Conservation (phyloP, 2,797 vertebrate genomes). For the Miopithecus talapoin region DNA sequence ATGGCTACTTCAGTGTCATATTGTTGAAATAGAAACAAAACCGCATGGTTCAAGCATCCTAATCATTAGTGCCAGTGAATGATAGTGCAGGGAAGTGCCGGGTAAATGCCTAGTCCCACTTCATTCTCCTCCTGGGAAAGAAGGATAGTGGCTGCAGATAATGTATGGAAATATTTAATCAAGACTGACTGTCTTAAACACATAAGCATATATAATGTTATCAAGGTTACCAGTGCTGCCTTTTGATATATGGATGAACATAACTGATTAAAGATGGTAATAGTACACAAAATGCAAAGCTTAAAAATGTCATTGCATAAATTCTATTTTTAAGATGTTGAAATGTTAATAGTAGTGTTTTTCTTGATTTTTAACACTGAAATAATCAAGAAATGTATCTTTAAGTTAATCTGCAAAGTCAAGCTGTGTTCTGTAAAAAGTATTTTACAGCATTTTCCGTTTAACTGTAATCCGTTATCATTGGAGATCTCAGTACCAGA, state of each 20-base stretch:
- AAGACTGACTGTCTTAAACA: constrained; percentile 10
- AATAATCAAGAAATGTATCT: constrained; percentile 6
- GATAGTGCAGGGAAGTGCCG: not conserved
- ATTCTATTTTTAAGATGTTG: constrained; percentile 55
- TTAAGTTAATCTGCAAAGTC: constrained; percentile 22
- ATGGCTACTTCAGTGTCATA: not conserved
- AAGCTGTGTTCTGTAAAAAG: constrained; percentile 3
- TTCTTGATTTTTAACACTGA: constrained; percentile 47
- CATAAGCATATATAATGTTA: not conserved
- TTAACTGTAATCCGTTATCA: not conserved
- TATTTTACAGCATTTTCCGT: constrained; percentile 29
- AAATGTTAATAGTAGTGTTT: constrained; percentile 24
- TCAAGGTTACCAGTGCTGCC: not conserved
- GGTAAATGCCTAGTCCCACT: not conserved
- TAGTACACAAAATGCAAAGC: constrained; percentile 14
- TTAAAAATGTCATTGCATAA: constrained; percentile 42
- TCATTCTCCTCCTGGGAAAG: not conserved
- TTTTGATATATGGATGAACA: constrained; percentile 28
- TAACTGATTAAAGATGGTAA: constrained; percentile 35
- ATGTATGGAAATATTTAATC: not conserved
- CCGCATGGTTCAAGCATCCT: not conserved
- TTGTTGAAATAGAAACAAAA: constrained; percentile 21
- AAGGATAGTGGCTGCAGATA: not conserved
- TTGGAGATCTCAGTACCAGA: constrained; percentile 37
- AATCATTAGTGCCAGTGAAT: not conserved